Base-by-base conservation (phyloP, 2,113 vertebrate species). In the Tachycineta bicolor region DNA sequence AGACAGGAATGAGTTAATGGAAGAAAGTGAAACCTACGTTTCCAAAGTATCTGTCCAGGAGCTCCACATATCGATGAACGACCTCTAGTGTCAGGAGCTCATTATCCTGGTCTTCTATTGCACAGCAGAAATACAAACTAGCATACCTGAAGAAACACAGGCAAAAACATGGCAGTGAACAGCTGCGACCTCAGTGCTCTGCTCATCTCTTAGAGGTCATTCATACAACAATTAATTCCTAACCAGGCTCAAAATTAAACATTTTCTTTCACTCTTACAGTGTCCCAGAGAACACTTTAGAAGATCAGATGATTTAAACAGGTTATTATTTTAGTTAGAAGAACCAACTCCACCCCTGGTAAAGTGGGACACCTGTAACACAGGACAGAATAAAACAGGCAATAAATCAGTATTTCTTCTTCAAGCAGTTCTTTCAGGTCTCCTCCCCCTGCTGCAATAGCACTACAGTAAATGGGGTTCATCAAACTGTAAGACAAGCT, bases 1-100 rank as follows among this genome's bases (percentile, higher is more conserved):
- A 68, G 23, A 7, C 20, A 86, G 81, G 47, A 71, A 70, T 1
- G 14, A 13, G 28, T 26, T 90, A 62, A 58, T 3, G 11, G 28
- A 19, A 65, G 60, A 79, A 94, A 75, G 60, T 7, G 7, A 87
- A 93, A 98, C 99, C 98, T 98, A 99, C 99, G 1, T 99, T 99
- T 90, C 99, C 99, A 97, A 99, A 99, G 98, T 99, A 99, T 96
- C 98, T 99, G 96, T 99, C 99, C 98, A 99, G 95, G 85, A 99
- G 87, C 95, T 99, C 99, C 26, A 99, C 99, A 0, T 99, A 99
- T 90, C 99, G 96, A 97, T 99, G 99, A 68, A 99, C 98, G 29
- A 99, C 97, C 83, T 99, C 99, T 43, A 99, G 98, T 3, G 98
- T 97, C 97, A 99, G 97, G 75, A 99, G 98, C 95, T 99, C 99